These are phyloP conservation scores for Acronicta psi DNA, from an alignment of 2,888 invertebrate species.

Conservation along the genomic window DNA sequence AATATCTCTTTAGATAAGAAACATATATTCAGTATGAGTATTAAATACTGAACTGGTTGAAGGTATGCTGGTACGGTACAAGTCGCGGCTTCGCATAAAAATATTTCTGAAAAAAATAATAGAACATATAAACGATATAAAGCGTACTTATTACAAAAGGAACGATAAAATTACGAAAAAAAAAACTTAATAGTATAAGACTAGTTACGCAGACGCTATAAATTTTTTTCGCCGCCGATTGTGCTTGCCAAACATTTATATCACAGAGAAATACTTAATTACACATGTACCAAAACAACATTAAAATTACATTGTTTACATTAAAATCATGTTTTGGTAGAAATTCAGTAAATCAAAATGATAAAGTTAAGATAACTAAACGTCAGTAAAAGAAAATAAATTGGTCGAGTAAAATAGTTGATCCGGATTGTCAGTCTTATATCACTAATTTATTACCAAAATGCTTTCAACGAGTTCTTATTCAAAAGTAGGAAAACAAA, in stretches of 20 bases:
- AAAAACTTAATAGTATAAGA: too few species aligned
- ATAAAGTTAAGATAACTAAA: neutral
- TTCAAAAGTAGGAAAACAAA: too few species aligned
- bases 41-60: conserved; percentile 88
- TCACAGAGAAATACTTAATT: neutral
- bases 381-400: neutral
- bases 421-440: too few species aligned
- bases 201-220: neutral
- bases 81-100: conserved; percentile 82
- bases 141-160: neutral
- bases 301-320: too few species aligned
- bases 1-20: conserved; percentile 93
- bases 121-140: neutral
- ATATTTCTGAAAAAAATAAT: conserved; percentile 82
- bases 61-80: conserved; percentile 80
- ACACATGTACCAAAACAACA: too few species aligned
- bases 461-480: too few species aligned
- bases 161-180: too few species aligned
- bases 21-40: conserved; percentile 90
- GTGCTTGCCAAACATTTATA: neutral
- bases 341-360: neutral
- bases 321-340: neutral
- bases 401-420: neutral
- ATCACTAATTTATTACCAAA: too few species aligned
- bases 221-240: neutral